Evolutionary conservation across 1,140 invertebrate species (phyloP), one percentile per base, ranked within the genome.

Genomic region (Papilio dardanus): DNA sequence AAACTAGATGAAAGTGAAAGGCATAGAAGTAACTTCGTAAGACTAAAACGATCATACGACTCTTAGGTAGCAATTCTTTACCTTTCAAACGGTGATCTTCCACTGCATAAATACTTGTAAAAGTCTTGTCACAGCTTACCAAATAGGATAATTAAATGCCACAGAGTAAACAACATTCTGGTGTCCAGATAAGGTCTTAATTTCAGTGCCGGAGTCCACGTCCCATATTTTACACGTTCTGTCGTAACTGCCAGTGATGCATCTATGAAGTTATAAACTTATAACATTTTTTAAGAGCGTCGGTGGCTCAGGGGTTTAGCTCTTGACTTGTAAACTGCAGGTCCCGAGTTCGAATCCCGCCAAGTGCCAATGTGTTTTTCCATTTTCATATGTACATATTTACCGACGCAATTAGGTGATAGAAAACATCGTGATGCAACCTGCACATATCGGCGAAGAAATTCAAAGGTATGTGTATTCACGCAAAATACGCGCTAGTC

Each of bases 211-310:
- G n/a, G 94, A 94, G 71, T 96, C 95, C 76, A 96, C 95, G 86
- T 97, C 95, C 96, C 97, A 97, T 75, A 97, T 93, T 89, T 97
- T 97, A 91, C 97, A 97, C n/a, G 97, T 97, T 82, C 97, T 92
- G 88, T 98, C 97, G 88, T 97, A 97, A 89, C 97, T 97, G 67
- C 96, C 97, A 1, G 97, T 96, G 68, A 97, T 89, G 90, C 96
- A 97, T 88, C 96, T 97, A n/a, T n/a, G 85, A 28, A 84, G n/a
- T n/a, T n/a, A n/a, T n/a, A n/a, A n/a, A n/a, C n/a, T n/a, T n/a
- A n/a, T n/a, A n/a, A n/a, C n/a, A n/a, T n/a, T n/a, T n/a, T n/a
- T 68, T 75, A 46, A 81, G 42, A 30, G 40, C 12, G n/a, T n/a
- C n/a, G n/a, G n/a, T n/a, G n/a, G n/a, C n/a, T n/a, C n/a, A n/a